Conservation (phyloP, 2,797 vertebrate genomes). For the Cyprinodon diabolis region DNA sequence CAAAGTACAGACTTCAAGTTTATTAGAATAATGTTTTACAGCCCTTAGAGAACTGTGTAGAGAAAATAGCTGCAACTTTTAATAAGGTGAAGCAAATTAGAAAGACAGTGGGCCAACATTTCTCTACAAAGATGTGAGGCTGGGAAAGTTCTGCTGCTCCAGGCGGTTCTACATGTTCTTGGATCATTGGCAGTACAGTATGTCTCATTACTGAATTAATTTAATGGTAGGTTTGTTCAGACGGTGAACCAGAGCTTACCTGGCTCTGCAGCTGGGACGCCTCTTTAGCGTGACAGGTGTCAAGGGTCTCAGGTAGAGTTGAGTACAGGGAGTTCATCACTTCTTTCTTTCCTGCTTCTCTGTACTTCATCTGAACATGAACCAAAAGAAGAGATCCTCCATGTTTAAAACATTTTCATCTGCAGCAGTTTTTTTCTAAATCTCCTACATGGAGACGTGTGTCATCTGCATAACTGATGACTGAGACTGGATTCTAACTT, state of each 20-base stretch:
- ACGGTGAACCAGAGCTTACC: slow-evolving; percentile 67
- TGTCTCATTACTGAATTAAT: neutral
- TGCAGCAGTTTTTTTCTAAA: neutral
- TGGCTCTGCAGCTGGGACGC: slow-evolving; percentile 87
- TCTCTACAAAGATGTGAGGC: neutral
- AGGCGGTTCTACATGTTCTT: neutral
- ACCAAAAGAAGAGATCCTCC: neutral
- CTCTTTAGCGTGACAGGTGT: slow-evolving; percentile 87
- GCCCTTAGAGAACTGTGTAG: neutral
- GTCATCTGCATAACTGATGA: slow-evolving; percentile 4
- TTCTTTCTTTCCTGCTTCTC: slow-evolving; percentile 80
- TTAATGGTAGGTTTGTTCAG: neutral
- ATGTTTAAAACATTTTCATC: neutral
- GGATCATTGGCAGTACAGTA: neutral
- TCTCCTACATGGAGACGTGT: neutral
- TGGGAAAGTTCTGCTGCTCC: neutral
- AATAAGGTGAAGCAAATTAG: neutral
- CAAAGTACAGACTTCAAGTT: neutral
- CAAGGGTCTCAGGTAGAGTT: slow-evolving; percentile 86
- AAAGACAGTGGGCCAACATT: too few relatives aligned
- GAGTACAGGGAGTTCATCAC: slow-evolving; percentile 82
- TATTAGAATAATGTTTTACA: neutral
- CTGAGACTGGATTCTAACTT: neutral
- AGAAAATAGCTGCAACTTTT: neutral
- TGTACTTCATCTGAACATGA: slow-evolving; percentile 85